These are phyloP conservation scores for Pollimyrus isidori DNA, from an alignment of 2,113 vertebrate genomes.

Conservation along the genomic window DNA sequence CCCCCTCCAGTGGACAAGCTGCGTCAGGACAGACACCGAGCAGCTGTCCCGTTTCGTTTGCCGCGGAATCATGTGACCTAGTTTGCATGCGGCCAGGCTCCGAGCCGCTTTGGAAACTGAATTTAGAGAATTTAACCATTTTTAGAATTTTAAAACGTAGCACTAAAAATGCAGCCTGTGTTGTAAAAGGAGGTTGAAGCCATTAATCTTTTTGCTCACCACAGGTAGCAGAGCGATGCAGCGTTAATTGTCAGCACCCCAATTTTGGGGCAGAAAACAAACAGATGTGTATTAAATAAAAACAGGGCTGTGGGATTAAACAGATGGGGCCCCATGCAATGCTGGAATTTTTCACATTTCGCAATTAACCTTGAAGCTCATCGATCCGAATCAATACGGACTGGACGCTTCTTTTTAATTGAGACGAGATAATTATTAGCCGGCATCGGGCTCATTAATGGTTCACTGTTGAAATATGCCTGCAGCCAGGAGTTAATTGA, in stretches of 20 bases:
- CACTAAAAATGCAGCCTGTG: background rate
- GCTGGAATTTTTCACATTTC: slow-evolving; percentile 43
- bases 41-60: background rate
- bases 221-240: background rate
- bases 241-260: background rate
- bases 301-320: slow-evolving; percentile 6
- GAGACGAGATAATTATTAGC: slow-evolving; percentile 66
- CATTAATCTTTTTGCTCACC: background rate
- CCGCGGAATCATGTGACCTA: background rate
- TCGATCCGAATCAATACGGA: slow-evolving; percentile 63
- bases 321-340: slow-evolving; percentile 24
- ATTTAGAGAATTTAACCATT: background rate
- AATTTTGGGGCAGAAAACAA: background rate
- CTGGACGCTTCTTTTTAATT: slow-evolving; percentile 48
- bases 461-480: slow-evolving; percentile 60
- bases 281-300: slow-evolving; percentile 6
- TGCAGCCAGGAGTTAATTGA: slow-evolving; percentile 60
- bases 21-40: background rate
- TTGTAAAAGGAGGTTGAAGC: background rate
- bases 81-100: background rate
- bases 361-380: slow-evolving; percentile 67
- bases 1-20: slow-evolving; percentile 51
- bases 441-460: slow-evolving; percentile 62
- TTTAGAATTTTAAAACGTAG: background rate
- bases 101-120: background rate